Conservation (phyloP, 2,797 vertebrate genomes). For the Rachycentron canadum region DNA sequence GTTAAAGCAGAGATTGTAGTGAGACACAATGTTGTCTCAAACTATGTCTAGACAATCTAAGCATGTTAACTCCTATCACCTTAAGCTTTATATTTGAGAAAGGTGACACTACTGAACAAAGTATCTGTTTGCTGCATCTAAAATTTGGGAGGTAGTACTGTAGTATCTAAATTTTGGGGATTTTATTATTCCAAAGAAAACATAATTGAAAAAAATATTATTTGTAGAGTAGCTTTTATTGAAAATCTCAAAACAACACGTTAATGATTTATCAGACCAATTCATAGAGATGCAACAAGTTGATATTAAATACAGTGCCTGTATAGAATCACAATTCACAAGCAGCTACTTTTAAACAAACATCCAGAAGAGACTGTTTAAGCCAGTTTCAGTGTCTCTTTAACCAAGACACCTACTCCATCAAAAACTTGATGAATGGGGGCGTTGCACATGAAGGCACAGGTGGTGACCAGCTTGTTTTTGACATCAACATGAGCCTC, state of each 20-base stretch:
- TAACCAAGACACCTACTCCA: conserved; percentile 88
- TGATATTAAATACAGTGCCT: background rate
- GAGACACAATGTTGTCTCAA: too few species aligned
- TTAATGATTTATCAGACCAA: background rate
- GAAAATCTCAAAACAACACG: conserved; percentile 1
- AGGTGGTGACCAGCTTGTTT: conserved; percentile 90
- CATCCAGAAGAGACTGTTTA: conserved; percentile 42
- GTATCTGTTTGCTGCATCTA: background rate
- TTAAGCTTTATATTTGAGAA: background rate
- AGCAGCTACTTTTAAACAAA: background rate
- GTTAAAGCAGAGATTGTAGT: background rate
- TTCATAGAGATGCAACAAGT: background rate
- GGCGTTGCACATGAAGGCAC: conserved; percentile 91
- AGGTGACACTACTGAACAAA: background rate
- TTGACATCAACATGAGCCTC: conserved; percentile 87
- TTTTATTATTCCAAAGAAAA: background rate
- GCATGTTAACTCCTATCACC: background rate
- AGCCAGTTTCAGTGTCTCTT: conserved; percentile 86
- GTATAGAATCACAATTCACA: too few species aligned
- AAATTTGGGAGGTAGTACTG: too few species aligned
- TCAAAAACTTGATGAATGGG: conserved; percentile 88
- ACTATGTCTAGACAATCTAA: background rate
- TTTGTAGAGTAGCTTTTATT: conserved; percentile 33
- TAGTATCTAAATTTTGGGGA: too few species aligned
- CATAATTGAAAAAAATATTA: background rate